Percentiles rank a stretch among this genome's conserved stretches.
phyloP scores from a whole-genome alignment of 2,797 vertebrate species.

The Schizopygopsis pylzovi region DNA sequence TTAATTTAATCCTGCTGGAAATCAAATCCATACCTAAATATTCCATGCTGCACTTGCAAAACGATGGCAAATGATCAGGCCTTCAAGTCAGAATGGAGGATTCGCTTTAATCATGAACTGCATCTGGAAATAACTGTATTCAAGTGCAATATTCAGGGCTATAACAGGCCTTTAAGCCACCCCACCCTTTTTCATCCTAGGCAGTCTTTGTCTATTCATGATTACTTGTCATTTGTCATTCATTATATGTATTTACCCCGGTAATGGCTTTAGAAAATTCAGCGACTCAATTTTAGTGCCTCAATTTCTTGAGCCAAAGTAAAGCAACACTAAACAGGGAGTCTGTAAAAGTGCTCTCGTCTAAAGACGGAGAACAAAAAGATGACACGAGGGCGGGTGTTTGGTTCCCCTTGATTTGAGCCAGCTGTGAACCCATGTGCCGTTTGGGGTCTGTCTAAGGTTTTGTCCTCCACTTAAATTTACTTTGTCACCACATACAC shows the following conservation, averaged over 20 bases:
- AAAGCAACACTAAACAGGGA: constrained; percentile 67
- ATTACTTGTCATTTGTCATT: constrained; percentile 50
- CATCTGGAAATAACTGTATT: constrained; percentile 27
- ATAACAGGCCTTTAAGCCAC: not conserved
- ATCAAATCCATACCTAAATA: constrained; percentile 28
- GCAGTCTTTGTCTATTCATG: constrained; percentile 36
- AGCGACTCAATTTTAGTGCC: constrained; percentile 58
- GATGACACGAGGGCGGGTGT: constrained; percentile 63
- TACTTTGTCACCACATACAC: constrained; percentile 40
- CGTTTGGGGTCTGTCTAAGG: constrained; percentile 51
- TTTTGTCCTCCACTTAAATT: constrained; percentile 46
- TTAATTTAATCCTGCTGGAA: constrained; percentile 14
- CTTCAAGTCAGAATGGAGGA: constrained; percentile 11
- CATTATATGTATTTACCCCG: constrained; percentile 31
- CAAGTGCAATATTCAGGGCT: constrained; percentile 21
- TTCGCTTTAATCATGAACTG: constrained; percentile 42
- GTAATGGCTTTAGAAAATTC: constrained; percentile 60
- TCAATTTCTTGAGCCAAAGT: constrained; percentile 52
- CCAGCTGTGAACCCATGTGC: constrained; percentile 68
- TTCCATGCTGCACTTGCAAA: constrained; percentile 7
- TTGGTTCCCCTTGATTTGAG: constrained; percentile 67
- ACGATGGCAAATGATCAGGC: constrained; percentile 35
- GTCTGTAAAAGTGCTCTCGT: constrained; percentile 68
- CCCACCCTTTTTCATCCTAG: constrained; percentile 28
- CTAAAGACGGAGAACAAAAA: constrained; percentile 65